phyloP scores from a whole-genome alignment of 2,888 invertebrate species.

The Abrostola tripartita region DNA sequence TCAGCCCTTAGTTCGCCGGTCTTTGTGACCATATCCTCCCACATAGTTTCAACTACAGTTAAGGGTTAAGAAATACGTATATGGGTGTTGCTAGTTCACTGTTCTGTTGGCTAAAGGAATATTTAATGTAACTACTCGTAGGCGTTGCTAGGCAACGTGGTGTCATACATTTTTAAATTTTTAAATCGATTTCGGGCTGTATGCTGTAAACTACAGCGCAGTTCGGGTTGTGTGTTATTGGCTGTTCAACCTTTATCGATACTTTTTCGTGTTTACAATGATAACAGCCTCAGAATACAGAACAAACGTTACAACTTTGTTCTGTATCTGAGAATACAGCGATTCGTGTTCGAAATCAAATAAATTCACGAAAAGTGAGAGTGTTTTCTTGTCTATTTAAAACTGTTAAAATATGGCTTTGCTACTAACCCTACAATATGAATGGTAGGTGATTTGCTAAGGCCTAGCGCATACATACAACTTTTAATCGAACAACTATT shows the following conservation, averaged over 20 bases:
- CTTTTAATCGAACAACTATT: no score
- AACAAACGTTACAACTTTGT: no score
- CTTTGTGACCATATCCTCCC: not conserved
- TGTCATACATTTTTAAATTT: not conserved
- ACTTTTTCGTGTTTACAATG: not conserved
- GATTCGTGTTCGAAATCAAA: no score
- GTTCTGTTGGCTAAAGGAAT: not conserved
- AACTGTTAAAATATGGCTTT: no score
- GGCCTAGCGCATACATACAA: no score
- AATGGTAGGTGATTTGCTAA: no score
- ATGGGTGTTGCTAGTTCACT: not conserved
- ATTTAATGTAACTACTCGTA: not conserved
- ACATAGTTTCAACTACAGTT: not conserved
- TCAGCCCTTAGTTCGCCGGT: not conserved
- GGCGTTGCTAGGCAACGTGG: constrained; percentile 1
- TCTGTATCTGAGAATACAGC: no score
- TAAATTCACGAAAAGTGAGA: no score
- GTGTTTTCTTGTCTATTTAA: no score
- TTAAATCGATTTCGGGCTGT: not conserved
- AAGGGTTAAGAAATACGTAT: not conserved
- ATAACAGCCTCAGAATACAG: no score
- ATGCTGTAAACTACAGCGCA: no score
- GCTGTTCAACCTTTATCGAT: not conserved
- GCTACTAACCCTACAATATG: no score
- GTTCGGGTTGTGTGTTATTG: not conserved